Conservation (phyloP, 2,113 vertebrate species). For the Marmota monax region DNA sequence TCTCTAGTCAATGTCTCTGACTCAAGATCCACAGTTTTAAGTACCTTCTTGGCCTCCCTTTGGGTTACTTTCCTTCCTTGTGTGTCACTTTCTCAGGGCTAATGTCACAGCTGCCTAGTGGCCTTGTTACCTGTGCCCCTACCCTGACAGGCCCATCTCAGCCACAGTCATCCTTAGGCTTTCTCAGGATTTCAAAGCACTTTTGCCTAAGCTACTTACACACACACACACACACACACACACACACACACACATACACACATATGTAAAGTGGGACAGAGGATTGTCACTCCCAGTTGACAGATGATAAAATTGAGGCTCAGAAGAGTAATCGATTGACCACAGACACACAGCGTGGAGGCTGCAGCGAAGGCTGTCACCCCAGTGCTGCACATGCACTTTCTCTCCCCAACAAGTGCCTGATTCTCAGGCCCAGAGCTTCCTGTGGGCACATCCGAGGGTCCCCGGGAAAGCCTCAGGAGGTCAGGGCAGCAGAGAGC, state of each 20-base stretch:
- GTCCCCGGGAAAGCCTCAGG: neutral
- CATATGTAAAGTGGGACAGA: neutral
- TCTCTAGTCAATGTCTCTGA: neutral
- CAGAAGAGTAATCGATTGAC: neutral
- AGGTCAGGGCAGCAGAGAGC: neutral
- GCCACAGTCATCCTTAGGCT: neutral
- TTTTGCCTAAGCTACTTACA: neutral
- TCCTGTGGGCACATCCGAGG: neutral
- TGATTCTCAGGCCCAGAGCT: neutral
- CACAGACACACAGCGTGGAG: neutral
- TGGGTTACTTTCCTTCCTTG: too few species aligned
- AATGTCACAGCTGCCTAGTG: neutral
- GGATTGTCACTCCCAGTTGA: neutral
- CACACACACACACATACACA: too few species aligned
- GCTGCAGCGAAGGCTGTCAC: neutral
- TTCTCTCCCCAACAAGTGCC: neutral
- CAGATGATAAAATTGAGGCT: neutral
- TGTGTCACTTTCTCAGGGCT: too few species aligned
- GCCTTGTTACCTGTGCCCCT: accelerated
- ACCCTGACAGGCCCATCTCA: neutral
- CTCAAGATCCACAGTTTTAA: neutral
- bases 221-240: too few species aligned
- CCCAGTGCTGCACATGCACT: accelerated
- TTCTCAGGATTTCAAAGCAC: neutral
- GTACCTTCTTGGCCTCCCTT: neutral